Evolutionary conservation across 2,113 vertebrate species (phyloP), one percentile per base, ranked within the genome.

Genomic region (Coturnix japonica): DNA sequence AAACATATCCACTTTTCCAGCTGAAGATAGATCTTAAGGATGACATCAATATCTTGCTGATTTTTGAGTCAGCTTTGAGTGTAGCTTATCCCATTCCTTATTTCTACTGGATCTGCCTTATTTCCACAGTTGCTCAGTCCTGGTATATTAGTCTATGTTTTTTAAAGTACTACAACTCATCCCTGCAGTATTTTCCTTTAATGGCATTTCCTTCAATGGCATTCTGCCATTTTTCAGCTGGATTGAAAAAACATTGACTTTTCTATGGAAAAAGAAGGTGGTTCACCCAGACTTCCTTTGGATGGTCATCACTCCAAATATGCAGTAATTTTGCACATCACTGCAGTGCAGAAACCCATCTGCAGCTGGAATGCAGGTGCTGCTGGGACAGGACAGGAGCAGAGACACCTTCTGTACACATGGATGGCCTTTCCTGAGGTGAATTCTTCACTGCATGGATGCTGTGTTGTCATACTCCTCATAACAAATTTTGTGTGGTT

Each of bases 251-350:
- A 6, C 1, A 11, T 67, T 46, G 37, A 18, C 17, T 85, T 53
- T 44, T 53, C 37, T 37, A 37, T 25, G 10, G 14, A 64, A 37
- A 56, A 39, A 14, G 22, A 12, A 30, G 4, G 21, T 1, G 9
- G n/a, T 70, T 69, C 31, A 8, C 39, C 5, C 39, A 13, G 28
- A 21, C 35, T 37, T 23, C 20, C 37, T 46, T 57, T 41, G 22
- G 4, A 23, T 41, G 35, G 49, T 22, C 33, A 26, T 12, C n/a
- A n/a, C 33, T 39, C 57, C 37, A 37, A 57, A 25, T 15, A 25
- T 8, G 28, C 51, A 37, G 5, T 6, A 25, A 2, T 15, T 5
- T 5, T 0, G 6, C 8, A 12, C 30, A n/a, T 20, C 4, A 5
- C 53, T 31, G 65, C 33, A 13, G 53, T 13, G 22, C 65, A 33